phyloP scores from a whole-genome alignment of 2,797 vertebrate genomes.

The Apogon talboti region DNA sequence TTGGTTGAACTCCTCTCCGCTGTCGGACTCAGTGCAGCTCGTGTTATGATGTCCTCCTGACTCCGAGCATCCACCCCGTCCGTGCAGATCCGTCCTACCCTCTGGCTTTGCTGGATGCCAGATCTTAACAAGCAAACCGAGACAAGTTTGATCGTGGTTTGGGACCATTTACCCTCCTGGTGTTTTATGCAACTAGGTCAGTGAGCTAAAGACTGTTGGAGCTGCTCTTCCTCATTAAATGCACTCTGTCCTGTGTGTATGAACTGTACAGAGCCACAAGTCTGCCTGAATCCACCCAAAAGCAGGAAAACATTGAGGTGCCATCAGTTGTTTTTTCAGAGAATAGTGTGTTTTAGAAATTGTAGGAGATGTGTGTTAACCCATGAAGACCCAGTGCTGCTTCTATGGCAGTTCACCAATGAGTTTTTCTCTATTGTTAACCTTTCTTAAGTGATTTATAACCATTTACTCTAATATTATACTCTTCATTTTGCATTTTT shows the following conservation, averaged over 20 bases:
- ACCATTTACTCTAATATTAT: too few relatives aligned
- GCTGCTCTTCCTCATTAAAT: constrained; percentile 5
- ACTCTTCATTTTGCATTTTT: too few relatives aligned
- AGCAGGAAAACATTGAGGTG: background rate
- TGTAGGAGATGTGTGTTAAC: too few relatives aligned
- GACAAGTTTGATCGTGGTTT: constrained; percentile 34
- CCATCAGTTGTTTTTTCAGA: too few relatives aligned
- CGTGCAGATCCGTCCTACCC: constrained; percentile 26
- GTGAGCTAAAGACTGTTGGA: constrained; percentile 39
- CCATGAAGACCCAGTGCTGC: too few relatives aligned
- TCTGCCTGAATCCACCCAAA: background rate
- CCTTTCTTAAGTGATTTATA: too few relatives aligned
- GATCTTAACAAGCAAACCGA: constrained; percentile 50
- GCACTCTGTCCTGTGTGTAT: background rate
- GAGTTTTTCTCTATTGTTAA: too few relatives aligned
- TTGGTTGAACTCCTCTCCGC: too few relatives aligned
- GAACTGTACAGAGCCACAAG: background rate
- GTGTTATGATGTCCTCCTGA: constrained; percentile 13
- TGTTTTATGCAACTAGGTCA: constrained; percentile 56
- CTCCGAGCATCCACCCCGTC: constrained; percentile 26
- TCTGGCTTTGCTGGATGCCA: constrained; percentile 17
- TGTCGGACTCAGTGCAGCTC: too few relatives aligned
- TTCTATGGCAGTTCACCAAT: too few relatives aligned
- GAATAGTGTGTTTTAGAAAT: too few relatives aligned
- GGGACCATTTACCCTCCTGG: constrained; percentile 50